Base-by-base conservation (phyloP, 1,140 invertebrate species). In the Drosophila virilis region DNA sequence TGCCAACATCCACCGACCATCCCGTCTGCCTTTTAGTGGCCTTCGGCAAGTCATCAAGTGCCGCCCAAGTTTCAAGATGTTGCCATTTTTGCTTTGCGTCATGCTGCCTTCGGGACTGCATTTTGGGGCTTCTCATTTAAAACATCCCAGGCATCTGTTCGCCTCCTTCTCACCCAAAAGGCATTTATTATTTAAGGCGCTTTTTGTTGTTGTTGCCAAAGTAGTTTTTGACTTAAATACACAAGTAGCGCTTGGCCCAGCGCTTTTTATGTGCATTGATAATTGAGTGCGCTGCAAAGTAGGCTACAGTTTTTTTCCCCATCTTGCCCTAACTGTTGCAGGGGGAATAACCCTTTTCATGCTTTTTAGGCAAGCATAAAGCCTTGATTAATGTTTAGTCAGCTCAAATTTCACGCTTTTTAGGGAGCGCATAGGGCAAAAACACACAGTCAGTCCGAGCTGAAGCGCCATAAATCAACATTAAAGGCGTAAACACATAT, bases 401-500 rank as follows among this genome's bases (percentile, higher is more conserved):
- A 52, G 78, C 54, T 66, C 38, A 40, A 65, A 67, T 74, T 74
- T 69, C 74, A 62, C 35, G 38, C 10, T 52, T 54, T 40, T 28
- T 48, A 13, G 6, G 12, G 8, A 10, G 22, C 28, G 37, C 51
- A 43, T 9, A 58, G 22, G 22, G 22, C 52, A 43, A 37, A 55
- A 38, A 38, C 52, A 59, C 4, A 52, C 32, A 17, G 17, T 4
- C 15, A 15, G 28, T 40, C 15, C 32, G 9, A 42, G 22, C 22
- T 51, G 69, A 10, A 28, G 22, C 51, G 62, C 59, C 84, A 77
- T 89, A 89, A 88, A 88, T 79, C 67, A 81, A 70, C 80, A 88
- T 88, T 89, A 89, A 89, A 77, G 68, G 51, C 84, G 83, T 83
- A 88, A 88, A 77, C 80, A 84, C 83, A 88, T 77, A 45, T 57